Percentiles rank a stretch among this genome's conserved stretches.
Conservation (phyloP, 2,797 vertebrate genomes). For the Petrocephalus sullivani region DNA sequence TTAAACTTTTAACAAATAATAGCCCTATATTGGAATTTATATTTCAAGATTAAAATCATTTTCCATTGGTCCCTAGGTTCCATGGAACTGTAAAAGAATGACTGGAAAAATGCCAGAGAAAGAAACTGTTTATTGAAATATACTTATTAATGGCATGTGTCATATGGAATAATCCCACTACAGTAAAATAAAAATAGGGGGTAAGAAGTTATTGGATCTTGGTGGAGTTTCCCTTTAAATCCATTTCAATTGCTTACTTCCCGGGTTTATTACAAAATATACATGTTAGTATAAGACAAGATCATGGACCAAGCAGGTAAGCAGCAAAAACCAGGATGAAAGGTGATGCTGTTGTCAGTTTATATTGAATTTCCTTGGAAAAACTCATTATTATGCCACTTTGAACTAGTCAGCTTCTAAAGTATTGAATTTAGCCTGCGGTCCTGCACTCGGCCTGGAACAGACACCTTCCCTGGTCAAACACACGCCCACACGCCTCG, state of each 20-base stretch:
- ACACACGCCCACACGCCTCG: neutral
- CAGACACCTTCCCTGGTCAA: neutral
- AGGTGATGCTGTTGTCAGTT: neutral
- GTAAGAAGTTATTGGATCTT: neutral
- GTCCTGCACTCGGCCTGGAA: neutral
- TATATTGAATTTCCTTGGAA: neutral
- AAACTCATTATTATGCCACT: neutral
- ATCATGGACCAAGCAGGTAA: neutral
- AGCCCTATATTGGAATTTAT: neutral
- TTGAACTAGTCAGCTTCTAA: neutral
- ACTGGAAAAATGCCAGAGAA: neutral
- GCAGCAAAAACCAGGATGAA: neutral
- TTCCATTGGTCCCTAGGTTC: neutral
- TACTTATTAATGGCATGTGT: neutral
- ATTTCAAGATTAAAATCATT: neutral
- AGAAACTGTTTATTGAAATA: neutral
- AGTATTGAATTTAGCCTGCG: neutral
- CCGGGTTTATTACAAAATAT: neutral
- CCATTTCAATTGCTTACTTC: neutral
- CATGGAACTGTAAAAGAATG: neutral
- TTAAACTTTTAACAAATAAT: neutral
- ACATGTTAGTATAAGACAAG: neutral
- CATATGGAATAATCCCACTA: neutral
- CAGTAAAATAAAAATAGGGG: neutral
- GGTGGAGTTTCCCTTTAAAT: neutral